phyloP scores from a whole-genome alignment of 2,113 vertebrate genomes.

The Hippoglossus stenolepis region DNA sequence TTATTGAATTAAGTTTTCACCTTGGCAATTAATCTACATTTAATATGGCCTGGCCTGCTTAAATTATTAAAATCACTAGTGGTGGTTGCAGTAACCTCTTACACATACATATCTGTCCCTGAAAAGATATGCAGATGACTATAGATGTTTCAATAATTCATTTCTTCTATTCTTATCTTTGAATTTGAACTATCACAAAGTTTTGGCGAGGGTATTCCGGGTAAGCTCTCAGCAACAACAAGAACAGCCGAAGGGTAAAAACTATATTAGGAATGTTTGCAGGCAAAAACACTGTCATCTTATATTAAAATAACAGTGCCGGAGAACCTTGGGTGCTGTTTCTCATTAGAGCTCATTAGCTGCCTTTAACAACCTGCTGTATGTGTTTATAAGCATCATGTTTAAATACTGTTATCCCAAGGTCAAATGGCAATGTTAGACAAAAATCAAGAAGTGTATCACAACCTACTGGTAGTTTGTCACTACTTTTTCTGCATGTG shows the following conservation, averaged over 20 bases:
- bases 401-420: not conserved
- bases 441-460: not conserved
- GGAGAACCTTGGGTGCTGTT: constrained; percentile 17
- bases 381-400: constrained; percentile 4
- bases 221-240: constrained; percentile 3
- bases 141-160: constrained; percentile 26
- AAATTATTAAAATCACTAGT: constrained; percentile 57
- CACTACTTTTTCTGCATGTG: no score
- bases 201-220: constrained; percentile 11
- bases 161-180: constrained; percentile 30
- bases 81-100: constrained; percentile 25
- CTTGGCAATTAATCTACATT: constrained; percentile 66
- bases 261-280: constrained; percentile 39
- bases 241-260: constrained; percentile 25
- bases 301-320: constrained; percentile 33
- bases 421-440: constrained; percentile 16
- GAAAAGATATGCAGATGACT: constrained; percentile 45
- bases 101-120: constrained; percentile 10
- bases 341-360: constrained; percentile 31
- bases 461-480: no score
- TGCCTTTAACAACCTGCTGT: constrained; percentile 29
- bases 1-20: constrained; percentile 69
- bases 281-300: constrained; percentile 33
- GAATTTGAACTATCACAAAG: constrained; percentile 19
- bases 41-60: constrained; percentile 44